Evolutionary conservation across 2,888 invertebrate genomes (phyloP), one percentile per base, ranked within the genome.

Genomic region (Sialis lutaria): DNA sequence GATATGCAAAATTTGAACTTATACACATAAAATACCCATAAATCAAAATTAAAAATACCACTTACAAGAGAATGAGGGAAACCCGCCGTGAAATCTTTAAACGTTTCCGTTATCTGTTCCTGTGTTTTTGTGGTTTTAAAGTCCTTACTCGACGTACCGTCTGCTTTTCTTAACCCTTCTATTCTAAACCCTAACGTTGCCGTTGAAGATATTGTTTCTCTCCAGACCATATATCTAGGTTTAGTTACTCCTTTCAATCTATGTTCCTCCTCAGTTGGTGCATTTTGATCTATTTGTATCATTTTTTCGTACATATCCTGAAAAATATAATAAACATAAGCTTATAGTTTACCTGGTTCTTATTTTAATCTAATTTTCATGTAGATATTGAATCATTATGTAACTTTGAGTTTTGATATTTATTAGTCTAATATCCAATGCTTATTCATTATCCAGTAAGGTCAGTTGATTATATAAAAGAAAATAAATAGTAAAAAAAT

Each of bases 231-330:
- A 66, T 92, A 88, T 10, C 96, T 74, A 0, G 95, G 90, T 65
- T 95, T 95, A 4, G 93, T 93, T 1, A 95, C 88, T 12, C 89
- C 93, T 68, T 88, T 86, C 55, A 88, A 73, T 53, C 80, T 72
- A 57, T 90, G 85, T 64, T 95, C 95, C 61, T 93, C 93, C 46
- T 83, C 82, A 33, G 82, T 84, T 4, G 95, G 95, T 0, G 93
- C 93, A 53, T 71, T 73, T 2, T 83, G 79, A 63, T 93, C 92
- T 43, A 93, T 87, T 63, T 91, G 90, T 51, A 92, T 82, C 93
- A 95, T 95, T 68, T 95, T 95, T 57, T 93, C 90, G 61, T 92
- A 95, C 93, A 95, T 92, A 62, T 95, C 93, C 80, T 88, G 65
- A 37, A 71, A 58, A 52, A 47, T 31, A 34, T 9, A 10, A 34